These are phyloP conservation scores for Cecidostiba fungosa DNA, from an alignment of 2,888 invertebrate species.

Conservation along the genomic window DNA sequence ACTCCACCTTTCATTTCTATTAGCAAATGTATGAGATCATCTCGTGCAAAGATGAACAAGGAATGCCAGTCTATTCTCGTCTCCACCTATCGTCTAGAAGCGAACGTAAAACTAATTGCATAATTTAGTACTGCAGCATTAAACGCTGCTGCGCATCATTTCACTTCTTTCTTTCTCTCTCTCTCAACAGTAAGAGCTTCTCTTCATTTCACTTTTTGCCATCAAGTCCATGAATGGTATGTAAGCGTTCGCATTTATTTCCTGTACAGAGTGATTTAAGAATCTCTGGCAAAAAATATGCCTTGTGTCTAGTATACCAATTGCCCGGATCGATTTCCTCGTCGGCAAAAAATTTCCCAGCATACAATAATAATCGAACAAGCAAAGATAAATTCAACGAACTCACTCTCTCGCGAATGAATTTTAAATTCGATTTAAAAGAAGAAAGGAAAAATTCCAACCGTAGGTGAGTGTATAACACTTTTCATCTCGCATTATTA, in stretches of 20 bases:
- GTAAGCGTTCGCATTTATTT: slow-evolving; percentile 49
- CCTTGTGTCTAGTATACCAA: background rate
- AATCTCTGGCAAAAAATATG: background rate
- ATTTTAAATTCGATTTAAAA: background rate
- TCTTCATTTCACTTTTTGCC: slow-evolving; percentile 46
- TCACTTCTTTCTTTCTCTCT: slow-evolving; percentile 11
- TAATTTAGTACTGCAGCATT: slow-evolving; percentile 74
- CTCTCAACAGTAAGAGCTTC: slow-evolving; percentile 13
- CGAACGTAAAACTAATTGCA: slow-evolving; percentile 74
- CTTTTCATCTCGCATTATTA: background rate
- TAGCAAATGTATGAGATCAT: slow-evolving; percentile 15
- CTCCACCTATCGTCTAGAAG: slow-evolving; percentile 13
- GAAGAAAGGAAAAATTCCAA: background rate
- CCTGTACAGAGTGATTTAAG: background rate
- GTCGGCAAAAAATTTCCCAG: background rate
- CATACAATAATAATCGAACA: background rate
- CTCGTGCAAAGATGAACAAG: slow-evolving; percentile 27
- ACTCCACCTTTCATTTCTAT: background rate
- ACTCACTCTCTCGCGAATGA: background rate
- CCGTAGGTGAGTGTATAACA: background rate
- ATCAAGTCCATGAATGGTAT: slow-evolving; percentile 21
- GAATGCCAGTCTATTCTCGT: slow-evolving; percentile 9
- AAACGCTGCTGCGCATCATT: slow-evolving; percentile 66
- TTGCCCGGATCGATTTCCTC: background rate
- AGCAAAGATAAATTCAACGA: background rate